Conservation (phyloP, 2,113 vertebrate species). For the Pelodiscus sinensis region DNA sequence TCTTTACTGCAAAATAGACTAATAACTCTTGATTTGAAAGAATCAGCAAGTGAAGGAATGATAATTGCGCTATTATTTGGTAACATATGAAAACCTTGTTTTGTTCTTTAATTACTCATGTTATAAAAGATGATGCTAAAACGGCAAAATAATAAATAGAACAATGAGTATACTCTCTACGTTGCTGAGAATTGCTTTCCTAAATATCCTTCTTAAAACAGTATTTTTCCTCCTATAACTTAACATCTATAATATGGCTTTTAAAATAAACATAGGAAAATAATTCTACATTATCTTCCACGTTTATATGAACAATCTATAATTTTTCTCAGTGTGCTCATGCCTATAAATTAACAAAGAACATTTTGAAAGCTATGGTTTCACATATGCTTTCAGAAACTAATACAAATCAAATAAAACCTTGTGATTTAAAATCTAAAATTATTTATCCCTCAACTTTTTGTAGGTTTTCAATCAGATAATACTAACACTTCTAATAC, state of each 20-base stretch:
- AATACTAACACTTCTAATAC: background rate
- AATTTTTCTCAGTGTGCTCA: background rate
- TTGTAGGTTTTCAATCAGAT: background rate
- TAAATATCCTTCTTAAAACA: conserved; percentile 17
- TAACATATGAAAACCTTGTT: conserved; percentile 33
- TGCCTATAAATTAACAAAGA: no score
- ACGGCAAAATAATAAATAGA: conserved; percentile 52
- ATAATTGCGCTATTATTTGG: conserved; percentile 35
- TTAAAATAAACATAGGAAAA: background rate
- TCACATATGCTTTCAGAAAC: background rate
- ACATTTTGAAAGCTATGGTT: background rate
- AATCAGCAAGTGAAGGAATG: background rate
- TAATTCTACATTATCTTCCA: background rate
- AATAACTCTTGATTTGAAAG: conserved; percentile 29
- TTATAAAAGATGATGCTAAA: conserved; percentile 33
- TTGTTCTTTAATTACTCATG: conserved; percentile 61
- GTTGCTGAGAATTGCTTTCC: conserved; percentile 28
- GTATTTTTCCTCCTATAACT: background rate
- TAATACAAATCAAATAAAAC: background rate
- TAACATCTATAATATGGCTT: background rate
- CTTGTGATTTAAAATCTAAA: background rate
- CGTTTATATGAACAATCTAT: rapidly evolving
- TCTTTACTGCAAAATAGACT: conserved; percentile 30
- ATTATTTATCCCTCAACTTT: background rate
- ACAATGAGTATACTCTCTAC: background rate